These are phyloP conservation scores for Aphyosemion australe DNA, from an alignment of 2,113 vertebrate genomes.

Conservation along the genomic window DNA sequence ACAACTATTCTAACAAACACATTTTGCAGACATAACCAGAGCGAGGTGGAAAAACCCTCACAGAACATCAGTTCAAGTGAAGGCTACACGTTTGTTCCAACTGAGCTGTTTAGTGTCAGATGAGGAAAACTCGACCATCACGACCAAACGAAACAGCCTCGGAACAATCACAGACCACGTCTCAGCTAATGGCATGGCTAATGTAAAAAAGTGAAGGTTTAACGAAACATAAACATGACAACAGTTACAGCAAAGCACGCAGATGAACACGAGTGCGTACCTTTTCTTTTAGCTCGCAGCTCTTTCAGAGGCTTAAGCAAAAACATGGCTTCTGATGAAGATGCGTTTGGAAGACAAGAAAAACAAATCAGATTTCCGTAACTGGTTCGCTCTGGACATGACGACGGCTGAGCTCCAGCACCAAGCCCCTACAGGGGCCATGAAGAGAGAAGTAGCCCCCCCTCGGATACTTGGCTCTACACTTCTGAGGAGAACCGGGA, in stretches of 20 bases:
- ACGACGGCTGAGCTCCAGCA: constrained; percentile 18
- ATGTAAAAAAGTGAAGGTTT: not conserved
- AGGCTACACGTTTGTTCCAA: constrained; percentile 58
- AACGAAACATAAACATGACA: not conserved
- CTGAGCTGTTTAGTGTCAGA: constrained; percentile 56
- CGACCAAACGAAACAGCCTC: constrained; percentile 22
- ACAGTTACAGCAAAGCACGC: not conserved
- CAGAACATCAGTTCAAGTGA: constrained; percentile 48
- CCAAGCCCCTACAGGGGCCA: constrained; percentile 31
- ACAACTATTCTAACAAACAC: constrained; percentile 12
- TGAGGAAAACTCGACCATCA: constrained; percentile 25
- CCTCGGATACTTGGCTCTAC: constrained; percentile 20
- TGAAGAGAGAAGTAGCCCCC: constrained; percentile 21
- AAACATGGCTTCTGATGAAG: constrained; percentile 77
- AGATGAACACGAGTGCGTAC: constrained; percentile 62
- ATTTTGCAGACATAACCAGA: constrained; percentile 19
- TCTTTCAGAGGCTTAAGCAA: constrained; percentile 79
- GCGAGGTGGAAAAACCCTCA: constrained; percentile 21
- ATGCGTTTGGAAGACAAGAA: constrained; percentile 60
- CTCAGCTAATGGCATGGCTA: not conserved
- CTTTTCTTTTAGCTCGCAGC: constrained; percentile 80
- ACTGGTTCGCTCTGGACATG: constrained; percentile 40
- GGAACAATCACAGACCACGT: constrained; percentile 27
- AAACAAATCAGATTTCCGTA: constrained; percentile 44
- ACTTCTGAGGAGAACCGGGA: constrained; percentile 13